phyloP scores from a whole-genome alignment of 2,888 invertebrate species.

The Allacma fusca region DNA sequence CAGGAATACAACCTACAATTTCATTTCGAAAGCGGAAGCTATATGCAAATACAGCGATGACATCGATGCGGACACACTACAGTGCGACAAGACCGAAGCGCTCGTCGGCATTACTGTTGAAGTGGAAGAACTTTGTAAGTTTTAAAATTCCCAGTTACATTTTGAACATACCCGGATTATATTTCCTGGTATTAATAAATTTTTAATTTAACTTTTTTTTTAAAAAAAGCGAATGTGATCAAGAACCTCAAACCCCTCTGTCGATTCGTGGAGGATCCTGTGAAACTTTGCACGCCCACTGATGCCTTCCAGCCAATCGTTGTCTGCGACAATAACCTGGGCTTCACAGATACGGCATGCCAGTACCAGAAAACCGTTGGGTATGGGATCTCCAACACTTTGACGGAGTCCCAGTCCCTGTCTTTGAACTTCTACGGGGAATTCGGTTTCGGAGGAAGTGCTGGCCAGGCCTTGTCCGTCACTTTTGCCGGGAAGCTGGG shows the following conservation, averaged over 20 bases:
- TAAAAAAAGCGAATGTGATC: not conserved
- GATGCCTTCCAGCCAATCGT: not conserved
- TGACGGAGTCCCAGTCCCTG: not conserved
- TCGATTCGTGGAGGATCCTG: constrained; percentile 2
- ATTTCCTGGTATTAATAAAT: too few relatives aligned
- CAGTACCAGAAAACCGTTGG: not conserved
- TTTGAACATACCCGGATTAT: not conserved
- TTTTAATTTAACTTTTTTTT: too few relatives aligned
- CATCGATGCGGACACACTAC: not conserved
- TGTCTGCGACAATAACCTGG: not conserved
- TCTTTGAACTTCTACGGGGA: not conserved
- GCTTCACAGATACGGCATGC: not conserved
- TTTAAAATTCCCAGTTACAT: too few relatives aligned
- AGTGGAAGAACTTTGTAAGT: not conserved
- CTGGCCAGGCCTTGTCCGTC: not conserved
- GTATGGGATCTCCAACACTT: not conserved
- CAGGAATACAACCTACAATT: not conserved
- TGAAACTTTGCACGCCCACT: not conserved
- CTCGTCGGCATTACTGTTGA: not conserved
- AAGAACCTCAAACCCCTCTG: not conserved
- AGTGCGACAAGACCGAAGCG: not conserved
- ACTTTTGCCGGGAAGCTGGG: not conserved
- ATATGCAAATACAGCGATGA: not conserved
- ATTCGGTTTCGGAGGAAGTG: not conserved
- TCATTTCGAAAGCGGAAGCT: not conserved